Evolutionary conservation across 2,888 invertebrate genomes (phyloP).

Genomic region (Plutella xylostella): DNA sequence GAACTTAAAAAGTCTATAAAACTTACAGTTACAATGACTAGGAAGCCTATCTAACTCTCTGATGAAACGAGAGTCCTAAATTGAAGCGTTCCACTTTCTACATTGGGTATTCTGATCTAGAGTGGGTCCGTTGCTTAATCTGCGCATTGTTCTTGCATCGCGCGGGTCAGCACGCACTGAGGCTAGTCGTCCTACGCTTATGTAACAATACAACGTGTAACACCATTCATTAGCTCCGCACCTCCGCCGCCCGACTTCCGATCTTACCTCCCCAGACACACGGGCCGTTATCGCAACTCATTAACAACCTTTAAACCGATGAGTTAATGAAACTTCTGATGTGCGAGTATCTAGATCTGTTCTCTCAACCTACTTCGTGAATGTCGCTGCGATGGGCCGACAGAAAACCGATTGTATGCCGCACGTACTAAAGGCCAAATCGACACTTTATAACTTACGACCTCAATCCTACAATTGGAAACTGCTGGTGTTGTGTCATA

Average conservation of each 20-base stretch:
- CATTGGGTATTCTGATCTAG: constrained; percentile 1
- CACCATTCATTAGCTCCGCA: constrained; percentile 13
- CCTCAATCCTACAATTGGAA: constrained; percentile 64
- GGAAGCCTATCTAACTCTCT: no score
- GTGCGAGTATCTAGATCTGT: constrained; percentile 55
- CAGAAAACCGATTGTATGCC: constrained; percentile 45
- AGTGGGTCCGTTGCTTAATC: constrained; percentile 14
- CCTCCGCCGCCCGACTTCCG: constrained; percentile 1
- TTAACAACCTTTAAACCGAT: constrained; percentile 25
- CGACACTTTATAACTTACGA: constrained; percentile 38
- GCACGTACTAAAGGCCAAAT: constrained; percentile 44
- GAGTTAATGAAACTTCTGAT: constrained; percentile 61
- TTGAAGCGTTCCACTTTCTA: constrained; percentile 15
- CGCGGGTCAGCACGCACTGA: constrained; percentile 16
- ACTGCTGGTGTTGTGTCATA: constrained; percentile 33
- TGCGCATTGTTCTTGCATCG: constrained; percentile 17
- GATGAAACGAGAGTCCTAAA: constrained; percentile 1
- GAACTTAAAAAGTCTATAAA: no score
- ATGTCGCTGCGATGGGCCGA: constrained; percentile 38
- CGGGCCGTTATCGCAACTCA: constrained; percentile 28
- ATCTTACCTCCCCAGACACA: constrained; percentile 7
- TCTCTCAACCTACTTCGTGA: constrained; percentile 67
- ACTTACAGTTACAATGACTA: no score
- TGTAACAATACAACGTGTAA: constrained; percentile 15
- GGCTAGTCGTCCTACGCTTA: constrained; percentile 16